Base-by-base conservation (phyloP, 2,113 vertebrate species). In the Geothlypis trichas region DNA sequence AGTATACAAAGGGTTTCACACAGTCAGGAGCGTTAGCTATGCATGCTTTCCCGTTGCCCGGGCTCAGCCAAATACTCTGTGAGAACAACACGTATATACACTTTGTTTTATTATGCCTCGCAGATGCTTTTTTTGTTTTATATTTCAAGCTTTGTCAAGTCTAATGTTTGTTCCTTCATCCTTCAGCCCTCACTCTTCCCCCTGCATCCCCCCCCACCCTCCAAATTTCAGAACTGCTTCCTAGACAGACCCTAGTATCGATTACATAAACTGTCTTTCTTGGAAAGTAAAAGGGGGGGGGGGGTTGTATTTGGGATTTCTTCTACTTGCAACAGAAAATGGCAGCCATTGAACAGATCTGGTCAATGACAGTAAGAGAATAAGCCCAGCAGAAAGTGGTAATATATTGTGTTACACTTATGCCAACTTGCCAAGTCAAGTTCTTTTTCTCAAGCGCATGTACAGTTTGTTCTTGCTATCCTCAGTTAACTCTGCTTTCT, bases 31-130 rank as follows among this genome's bases (percentile, higher is more conserved):
- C 86, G 98, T 99, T 99, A 99, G 98, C 98, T 99, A 99, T 99
- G 99, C 99, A 99, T 99, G 98, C 99, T 98, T 99, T 98, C 97
- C 95, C 98, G 99, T 99, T 99, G 99, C 99, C 98, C 28, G 96
- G 99, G 99, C 98, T 99, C 98, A 98, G 98, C 96, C 97, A 97
- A 97, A 98, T 95, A 98, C 97, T 97, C 97, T 95, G 97, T 98
- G 97, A 98, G 98, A 98, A 97, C 97, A 97, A 98, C 98, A 98
- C 97, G 98, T 98, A 98, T 98, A 98, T 98, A 98, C 98, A 97
- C 97, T 98, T 98, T 97, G 97, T 97, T 98, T 98, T 98, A 98
- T 98, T 98, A 97, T 98, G 98, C 97, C 84, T 97, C 89, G 85
- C 98, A 98, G 98, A 98, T 98, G 97, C 97, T 92, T 97, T 97